Conservation (phyloP, 2,888 invertebrate genomes). For the Campoletis raptor region DNA sequence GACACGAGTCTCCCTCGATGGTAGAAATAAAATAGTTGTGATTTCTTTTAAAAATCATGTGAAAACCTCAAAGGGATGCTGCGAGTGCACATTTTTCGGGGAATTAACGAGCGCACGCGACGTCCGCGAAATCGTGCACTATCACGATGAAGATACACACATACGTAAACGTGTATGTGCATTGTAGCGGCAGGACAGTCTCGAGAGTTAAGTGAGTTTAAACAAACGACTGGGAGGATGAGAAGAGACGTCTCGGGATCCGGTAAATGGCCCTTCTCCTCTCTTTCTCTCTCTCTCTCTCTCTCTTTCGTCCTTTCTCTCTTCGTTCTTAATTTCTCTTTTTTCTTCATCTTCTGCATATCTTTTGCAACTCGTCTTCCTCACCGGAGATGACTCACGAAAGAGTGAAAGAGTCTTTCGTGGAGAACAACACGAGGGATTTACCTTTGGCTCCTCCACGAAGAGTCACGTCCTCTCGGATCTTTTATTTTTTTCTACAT, state of each 20-base stretch:
- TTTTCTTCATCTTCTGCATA: conserved; percentile 44
- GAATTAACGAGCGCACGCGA: conserved; percentile 64
- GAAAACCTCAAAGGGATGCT: conserved; percentile 11
- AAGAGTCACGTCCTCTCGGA: conserved; percentile 45
- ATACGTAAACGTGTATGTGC: background rate
- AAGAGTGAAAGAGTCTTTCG: conserved; percentile 53
- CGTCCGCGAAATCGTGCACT: conserved; percentile 45
- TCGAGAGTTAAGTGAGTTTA: conserved; percentile 74
- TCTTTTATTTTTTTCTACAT: conserved; percentile 4
- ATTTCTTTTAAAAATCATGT: background rate
- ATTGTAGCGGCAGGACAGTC: conserved; percentile 44
- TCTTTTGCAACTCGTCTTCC: conserved; percentile 60
- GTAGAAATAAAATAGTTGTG: conserved; percentile 1
- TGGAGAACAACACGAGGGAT: conserved; percentile 24
- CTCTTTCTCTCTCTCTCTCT: conserved; percentile 7
- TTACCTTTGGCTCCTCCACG: conserved; percentile 30
- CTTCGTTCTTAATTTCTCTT: conserved; percentile 15
- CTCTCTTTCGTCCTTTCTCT: conserved; percentile 38
- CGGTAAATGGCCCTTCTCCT: conserved; percentile 67
- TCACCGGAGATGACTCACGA: conserved; percentile 64
- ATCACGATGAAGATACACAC: conserved; percentile 18
- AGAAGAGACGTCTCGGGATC: conserved; percentile 61
- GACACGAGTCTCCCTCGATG: background rate
- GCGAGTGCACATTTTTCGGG: conserved; percentile 37
- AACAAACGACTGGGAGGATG: conserved; percentile 70